phyloP scores from a whole-genome alignment of 2,888 invertebrate species.

The Lycocerus yunnanus region DNA sequence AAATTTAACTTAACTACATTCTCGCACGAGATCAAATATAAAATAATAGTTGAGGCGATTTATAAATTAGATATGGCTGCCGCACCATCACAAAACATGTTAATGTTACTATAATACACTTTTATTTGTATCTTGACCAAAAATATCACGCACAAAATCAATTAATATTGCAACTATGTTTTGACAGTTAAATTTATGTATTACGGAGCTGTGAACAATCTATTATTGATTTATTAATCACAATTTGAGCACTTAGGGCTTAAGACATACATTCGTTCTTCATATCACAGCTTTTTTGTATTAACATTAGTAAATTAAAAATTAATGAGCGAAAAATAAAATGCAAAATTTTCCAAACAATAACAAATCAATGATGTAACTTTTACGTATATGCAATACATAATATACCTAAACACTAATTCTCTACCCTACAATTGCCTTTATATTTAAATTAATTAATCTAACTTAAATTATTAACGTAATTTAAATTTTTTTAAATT shows the following conservation, averaged over 20 bases:
- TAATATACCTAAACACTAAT: not conserved
- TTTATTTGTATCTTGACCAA: not conserved
- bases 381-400: not conserved
- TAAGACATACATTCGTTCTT: not conserved
- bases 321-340: not conserved
- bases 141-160: not conserved
- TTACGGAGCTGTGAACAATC: not conserved
- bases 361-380: not conserved
- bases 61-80: slow-evolving; percentile 23
- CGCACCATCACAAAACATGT: slow-evolving; percentile 21
- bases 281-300: slow-evolving; percentile 3
- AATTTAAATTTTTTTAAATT: not conserved
- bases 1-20: slow-evolving; percentile 18
- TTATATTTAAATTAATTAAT: not conserved
- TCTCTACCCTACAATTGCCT: not conserved
- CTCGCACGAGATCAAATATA: slow-evolving; percentile 25
- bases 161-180: not conserved
- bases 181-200: not conserved
- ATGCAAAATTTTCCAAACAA: not conserved
- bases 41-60: slow-evolving; percentile 14
- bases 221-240: not conserved
- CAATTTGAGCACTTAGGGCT: slow-evolving; percentile 2
- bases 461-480: not conserved
- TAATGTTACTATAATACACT: not conserved
- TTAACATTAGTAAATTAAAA: not conserved